Evolutionary conservation across 2,888 invertebrate species (phyloP).

Genomic region (Molorchus minor): DNA sequence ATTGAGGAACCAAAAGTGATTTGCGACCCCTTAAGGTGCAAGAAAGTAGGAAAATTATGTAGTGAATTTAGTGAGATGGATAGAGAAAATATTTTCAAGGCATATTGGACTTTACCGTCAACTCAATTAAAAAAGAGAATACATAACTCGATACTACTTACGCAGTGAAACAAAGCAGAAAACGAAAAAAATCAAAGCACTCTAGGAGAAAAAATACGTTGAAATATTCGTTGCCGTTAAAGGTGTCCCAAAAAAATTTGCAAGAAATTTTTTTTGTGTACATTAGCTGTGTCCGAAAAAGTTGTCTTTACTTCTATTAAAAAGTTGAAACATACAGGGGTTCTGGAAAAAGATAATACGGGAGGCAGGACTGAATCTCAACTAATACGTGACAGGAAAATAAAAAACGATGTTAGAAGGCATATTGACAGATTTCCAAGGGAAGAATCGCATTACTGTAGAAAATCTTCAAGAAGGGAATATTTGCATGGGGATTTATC

Average conservation of each 20-base stretch:
- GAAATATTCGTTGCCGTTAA: background rate
- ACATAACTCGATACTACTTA: background rate
- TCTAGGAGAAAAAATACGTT: background rate
- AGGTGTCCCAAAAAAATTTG: background rate
- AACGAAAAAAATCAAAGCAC: background rate
- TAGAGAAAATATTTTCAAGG: background rate
- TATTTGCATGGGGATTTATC: background rate
- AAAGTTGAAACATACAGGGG: background rate
- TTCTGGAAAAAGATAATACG: background rate
- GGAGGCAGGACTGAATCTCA: background rate
- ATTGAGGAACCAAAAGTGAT: too few relatives aligned
- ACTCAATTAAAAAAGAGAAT: background rate
- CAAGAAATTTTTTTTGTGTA: slow-evolving; percentile 22
- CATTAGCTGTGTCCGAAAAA: slow-evolving; percentile 8
- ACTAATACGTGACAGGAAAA: background rate
- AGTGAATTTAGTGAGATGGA: background rate
- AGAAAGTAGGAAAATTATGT: background rate
- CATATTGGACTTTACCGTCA: background rate
- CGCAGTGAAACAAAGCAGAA: background rate
- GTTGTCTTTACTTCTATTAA: slow-evolving; percentile 2
- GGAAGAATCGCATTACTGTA: background rate
- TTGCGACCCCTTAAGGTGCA: background rate
- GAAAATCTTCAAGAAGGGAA: background rate
- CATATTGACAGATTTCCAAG: background rate
- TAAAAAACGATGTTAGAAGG: background rate